Percentiles rank a stretch among this genome's conserved stretches.
Evolutionary conservation across 2,888 invertebrate genomes (phyloP).

Genomic region (Acanthosepion esculentum): DNA sequence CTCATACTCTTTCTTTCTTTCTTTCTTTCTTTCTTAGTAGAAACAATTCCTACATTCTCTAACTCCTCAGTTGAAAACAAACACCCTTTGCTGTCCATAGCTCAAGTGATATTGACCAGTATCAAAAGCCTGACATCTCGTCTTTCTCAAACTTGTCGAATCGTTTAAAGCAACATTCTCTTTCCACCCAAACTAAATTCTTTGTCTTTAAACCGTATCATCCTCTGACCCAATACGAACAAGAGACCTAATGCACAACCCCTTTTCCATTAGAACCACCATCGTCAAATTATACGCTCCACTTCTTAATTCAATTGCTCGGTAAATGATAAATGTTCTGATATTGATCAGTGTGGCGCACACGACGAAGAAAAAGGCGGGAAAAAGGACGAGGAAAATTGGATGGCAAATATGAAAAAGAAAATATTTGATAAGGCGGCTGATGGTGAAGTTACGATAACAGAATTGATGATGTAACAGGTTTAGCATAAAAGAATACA

Average conservation of each 20-base stretch:
- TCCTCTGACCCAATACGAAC: background rate
- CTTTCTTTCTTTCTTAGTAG: no score
- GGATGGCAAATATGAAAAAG: background rate
- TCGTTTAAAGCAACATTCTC: background rate
- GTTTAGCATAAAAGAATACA: background rate
- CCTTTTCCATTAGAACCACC: background rate
- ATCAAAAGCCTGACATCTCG: background rate
- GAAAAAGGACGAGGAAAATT: background rate
- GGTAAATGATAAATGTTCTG: background rate
- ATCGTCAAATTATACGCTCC: constrained; percentile 20
- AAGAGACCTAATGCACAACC: background rate
- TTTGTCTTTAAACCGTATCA: background rate
- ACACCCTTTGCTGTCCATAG: background rate
- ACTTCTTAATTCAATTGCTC: background rate
- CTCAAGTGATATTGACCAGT: background rate
- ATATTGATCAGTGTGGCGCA: background rate
- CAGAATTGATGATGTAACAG: background rate
- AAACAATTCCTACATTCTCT: no score
- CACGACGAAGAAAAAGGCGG: background rate
- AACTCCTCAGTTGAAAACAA: background rate
- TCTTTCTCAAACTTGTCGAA: background rate
- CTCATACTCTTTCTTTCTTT: no score
- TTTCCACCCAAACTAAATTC: background rate
- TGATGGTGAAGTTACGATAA: background rate
- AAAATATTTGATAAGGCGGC: background rate